Conservation (phyloP, 2,888 invertebrate genomes). For the Spilarctia lutea region DNA sequence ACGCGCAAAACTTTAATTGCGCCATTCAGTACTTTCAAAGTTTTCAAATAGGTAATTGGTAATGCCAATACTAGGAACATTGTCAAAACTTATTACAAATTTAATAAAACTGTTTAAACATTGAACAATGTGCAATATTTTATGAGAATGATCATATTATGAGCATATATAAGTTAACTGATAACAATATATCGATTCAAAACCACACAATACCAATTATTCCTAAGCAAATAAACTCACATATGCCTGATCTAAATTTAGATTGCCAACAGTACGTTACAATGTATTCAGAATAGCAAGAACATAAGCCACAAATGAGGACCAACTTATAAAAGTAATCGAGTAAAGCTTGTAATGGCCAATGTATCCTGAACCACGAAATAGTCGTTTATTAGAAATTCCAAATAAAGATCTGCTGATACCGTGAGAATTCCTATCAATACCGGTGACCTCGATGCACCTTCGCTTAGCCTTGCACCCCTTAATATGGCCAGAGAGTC, state of each 20-base stretch:
- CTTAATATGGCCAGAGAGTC: conserved; percentile 62
- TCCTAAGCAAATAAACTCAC: neutral
- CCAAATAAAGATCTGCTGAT: conserved; percentile 55
- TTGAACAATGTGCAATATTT: neutral
- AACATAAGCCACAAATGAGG: conserved; percentile 16
- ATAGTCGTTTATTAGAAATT: conserved; percentile 48
- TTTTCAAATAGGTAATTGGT: neutral
- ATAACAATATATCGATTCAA: neutral
- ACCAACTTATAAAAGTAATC: conserved; percentile 22
- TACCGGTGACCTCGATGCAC: conserved; percentile 48
- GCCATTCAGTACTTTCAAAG: neutral
- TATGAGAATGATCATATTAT: neutral
- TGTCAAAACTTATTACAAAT: neutral
- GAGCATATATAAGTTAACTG: neutral
- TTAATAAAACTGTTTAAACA: neutral
- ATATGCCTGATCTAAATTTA: conserved; percentile 12
- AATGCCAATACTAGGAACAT: neutral
- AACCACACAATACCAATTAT: conserved; percentile 1
- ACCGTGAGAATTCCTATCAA: conserved; percentile 55
- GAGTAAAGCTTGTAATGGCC: conserved; percentile 8
- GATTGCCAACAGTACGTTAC: conserved; percentile 7
- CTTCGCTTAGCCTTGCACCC: conserved; percentile 64
- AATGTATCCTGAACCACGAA: conserved; percentile 22
- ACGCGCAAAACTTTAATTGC: neutral
- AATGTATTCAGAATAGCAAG: conserved; percentile 16